A percentile compares a stretch with the other conserved stretches of the same genome.
Conservation (phyloP, 2,888 invertebrate species). For the Sarcophaga subvicina region DNA sequence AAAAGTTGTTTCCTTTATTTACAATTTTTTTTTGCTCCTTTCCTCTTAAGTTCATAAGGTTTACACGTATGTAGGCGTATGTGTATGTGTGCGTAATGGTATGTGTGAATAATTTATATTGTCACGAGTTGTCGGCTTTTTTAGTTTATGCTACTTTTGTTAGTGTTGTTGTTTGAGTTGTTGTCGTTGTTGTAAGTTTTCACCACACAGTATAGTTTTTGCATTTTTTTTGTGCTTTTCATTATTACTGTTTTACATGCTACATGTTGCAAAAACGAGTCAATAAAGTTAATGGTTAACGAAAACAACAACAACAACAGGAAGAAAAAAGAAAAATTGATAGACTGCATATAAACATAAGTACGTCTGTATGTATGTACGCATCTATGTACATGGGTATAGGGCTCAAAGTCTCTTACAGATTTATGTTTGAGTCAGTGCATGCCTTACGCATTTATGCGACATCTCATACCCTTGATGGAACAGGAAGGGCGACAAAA, state of each 20-base stretch:
- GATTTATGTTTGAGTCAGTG: background rate
- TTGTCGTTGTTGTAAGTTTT: constrained; percentile 21
- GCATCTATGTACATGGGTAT: background rate
- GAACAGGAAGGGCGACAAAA: background rate
- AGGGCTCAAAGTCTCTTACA: background rate
- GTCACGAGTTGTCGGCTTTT: constrained; percentile 31
- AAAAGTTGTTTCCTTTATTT: constrained; percentile 24
- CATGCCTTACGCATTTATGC: constrained; percentile 34
- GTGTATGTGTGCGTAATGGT: background rate
- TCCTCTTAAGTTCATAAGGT: background rate
- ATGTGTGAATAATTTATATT: constrained; percentile 39
- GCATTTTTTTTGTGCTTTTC: constrained; percentile 31
- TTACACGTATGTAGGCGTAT: background rate
- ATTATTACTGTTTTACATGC: constrained; percentile 45
- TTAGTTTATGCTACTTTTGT: constrained; percentile 12
- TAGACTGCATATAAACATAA: background rate
- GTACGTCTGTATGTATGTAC: background rate
- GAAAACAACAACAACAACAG: background rate
- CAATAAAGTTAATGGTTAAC: constrained; percentile 53
- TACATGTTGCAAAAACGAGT: constrained; percentile 55
- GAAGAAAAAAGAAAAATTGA: background rate
- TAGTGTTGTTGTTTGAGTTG: too few species aligned
- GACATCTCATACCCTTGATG: background rate
- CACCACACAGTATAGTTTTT: constrained; percentile 24
- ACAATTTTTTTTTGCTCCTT: background rate